Base-by-base conservation (phyloP, 2,797 vertebrate species). In the Bryconaethiops microstoma region DNA sequence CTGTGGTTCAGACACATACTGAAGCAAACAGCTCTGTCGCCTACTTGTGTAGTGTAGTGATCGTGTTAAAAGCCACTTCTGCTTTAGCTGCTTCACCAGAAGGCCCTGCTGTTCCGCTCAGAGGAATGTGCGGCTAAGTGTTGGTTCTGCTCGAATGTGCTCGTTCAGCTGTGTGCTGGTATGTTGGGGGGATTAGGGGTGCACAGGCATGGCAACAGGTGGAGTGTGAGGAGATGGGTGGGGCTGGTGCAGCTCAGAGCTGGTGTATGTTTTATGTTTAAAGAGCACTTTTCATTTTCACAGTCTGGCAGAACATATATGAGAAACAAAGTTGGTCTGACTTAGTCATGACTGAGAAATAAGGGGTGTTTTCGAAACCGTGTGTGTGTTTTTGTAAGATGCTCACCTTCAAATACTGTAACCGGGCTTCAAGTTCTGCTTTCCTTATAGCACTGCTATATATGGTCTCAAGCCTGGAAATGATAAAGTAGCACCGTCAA, bases 391-490 rank as follows among this genome's bases (percentile, higher is more conserved):
- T 23, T 21, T 70, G 67, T 1, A 4, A 5, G 21, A 7, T 62
- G 54, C 40, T 90, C 86, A 97, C 97, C 96, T 97, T 98, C 62
- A 99, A 92, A 91, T 96, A 99, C 89, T 98, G 97, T 86, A 98
- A 94, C 67, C 97, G 93, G 0, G 97, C 96, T 79, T 98, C 96
- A 88, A 98, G 91, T 88, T 98, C 97, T 0, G 96, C 97, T 90
- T 96, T 97, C 17, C 97, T 91, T 87, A 99, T 96, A 0, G 96
- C 92, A 0, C 96, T 94, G 3, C 97, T 97, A 0, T 97, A 99
- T 69, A 99, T 92, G 0, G 96, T 98, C 90, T 98, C 95, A 52
- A 99, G 90, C 83, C 97, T 99, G 87, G 9, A 82, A 82, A 23
- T 62, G 21, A 73, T 77, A 80, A 75, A 80, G 19, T 72, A 89